phyloP scores from a whole-genome alignment of 2,113 vertebrate species.

The Atlantisia rogersi region DNA sequence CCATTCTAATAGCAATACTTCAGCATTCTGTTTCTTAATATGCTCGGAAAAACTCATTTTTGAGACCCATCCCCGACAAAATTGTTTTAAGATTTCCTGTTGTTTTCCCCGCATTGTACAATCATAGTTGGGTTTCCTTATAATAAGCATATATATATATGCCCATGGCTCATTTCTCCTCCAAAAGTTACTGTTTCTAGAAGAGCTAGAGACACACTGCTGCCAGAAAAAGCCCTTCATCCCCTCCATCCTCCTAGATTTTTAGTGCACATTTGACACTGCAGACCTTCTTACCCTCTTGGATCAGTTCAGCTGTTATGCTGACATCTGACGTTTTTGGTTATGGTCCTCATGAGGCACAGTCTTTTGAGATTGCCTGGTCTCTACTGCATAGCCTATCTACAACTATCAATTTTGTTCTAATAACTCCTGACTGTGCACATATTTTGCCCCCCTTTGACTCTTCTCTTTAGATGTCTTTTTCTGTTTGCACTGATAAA shows the following conservation, averaged over 20 bases:
- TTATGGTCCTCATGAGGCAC: neutral
- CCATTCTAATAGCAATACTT: neutral
- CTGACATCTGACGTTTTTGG: neutral
- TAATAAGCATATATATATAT: neutral
- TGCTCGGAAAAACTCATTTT: neutral
- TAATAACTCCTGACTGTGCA: neutral
- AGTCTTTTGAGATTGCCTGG: accelerated
- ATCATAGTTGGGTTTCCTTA: neutral
- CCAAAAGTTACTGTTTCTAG: neutral
- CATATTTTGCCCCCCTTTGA: neutral
- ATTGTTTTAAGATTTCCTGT: neutral
- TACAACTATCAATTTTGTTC: neutral
- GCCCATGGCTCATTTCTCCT: neutral
- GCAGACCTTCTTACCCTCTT: neutral
- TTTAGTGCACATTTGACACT: neutral
- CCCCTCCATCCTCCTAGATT: neutral
- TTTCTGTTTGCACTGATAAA: neutral
- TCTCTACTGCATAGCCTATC: neutral
- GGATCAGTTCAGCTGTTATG: neutral
- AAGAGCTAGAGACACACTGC: neutral
- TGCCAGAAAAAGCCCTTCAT: neutral
- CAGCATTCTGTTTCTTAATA: neutral
- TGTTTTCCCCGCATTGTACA: accelerated
- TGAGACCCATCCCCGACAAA: neutral
- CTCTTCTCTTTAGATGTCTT: neutral